Evolutionary conservation across 2,113 vertebrate genomes (phyloP).

Genomic region (Progne subis): DNA sequence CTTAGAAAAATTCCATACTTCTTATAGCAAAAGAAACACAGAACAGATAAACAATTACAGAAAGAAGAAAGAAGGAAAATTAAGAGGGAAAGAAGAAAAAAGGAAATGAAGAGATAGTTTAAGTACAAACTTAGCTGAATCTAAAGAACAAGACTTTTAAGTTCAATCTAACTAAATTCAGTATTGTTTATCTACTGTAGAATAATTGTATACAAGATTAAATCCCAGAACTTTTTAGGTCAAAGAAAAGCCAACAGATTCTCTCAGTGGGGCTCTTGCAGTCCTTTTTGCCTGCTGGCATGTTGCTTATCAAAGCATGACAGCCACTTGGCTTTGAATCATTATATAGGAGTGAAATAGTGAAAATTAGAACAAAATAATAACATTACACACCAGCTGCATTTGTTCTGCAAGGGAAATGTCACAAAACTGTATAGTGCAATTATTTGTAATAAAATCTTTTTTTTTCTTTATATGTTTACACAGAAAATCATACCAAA

Average conservation of each 20-base stretch:
- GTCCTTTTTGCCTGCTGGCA: slow-evolving; percentile 16
- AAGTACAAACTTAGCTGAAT: not conserved
- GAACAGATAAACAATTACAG: not conserved
- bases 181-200: not conserved
- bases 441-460: slow-evolving; percentile 26
- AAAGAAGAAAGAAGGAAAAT: not conserved
- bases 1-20: not conserved
- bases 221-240: slow-evolving; percentile 8
- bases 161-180: not conserved
- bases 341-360: not conserved
- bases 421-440: not conserved
- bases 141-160: not conserved
- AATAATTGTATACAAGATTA: not conserved
- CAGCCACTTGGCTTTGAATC: slow-evolving; percentile 12
- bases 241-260: slow-evolving; percentile 34
- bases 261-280: not conserved
- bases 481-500: not conserved
- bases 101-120: not conserved
- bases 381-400: slow-evolving; percentile 7
- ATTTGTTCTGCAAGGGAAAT: slow-evolving; percentile 24
- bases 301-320: slow-evolving; percentile 33
- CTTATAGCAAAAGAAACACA: not conserved
- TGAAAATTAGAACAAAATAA: slow-evolving; percentile 3
- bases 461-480: slow-evolving; percentile 23
- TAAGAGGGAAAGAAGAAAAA: not conserved